These are phyloP conservation scores for Thryonomys swinderianus DNA, from an alignment of 2,113 vertebrate species.

Conservation along the genomic window DNA sequence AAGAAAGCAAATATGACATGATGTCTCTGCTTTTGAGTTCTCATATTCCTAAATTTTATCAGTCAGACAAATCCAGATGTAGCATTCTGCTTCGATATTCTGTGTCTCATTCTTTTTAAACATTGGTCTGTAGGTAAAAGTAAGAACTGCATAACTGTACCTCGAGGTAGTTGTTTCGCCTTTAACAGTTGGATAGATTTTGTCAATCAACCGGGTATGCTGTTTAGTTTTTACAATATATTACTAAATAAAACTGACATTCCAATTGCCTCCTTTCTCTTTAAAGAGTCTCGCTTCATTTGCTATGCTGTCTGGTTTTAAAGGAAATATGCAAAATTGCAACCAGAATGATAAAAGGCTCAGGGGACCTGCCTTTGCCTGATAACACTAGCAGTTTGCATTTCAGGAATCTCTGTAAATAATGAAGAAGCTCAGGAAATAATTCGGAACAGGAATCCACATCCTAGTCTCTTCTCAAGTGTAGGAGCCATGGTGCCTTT, in stretches of 20 bases:
- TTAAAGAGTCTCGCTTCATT: slow-evolving; percentile 78
- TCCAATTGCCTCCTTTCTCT: slow-evolving; percentile 80
- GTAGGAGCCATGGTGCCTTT: neutral
- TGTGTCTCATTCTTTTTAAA: neutral
- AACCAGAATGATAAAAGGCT: slow-evolving; percentile 76
- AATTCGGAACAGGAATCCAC: neutral
- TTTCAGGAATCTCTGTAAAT: slow-evolving; percentile 72
- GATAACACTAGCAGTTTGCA: slow-evolving; percentile 73
- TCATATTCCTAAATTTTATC: slow-evolving; percentile 50
- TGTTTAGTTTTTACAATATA: slow-evolving; percentile 77
- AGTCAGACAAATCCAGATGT: slow-evolving; percentile 61
- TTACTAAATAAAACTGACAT: slow-evolving; percentile 81
- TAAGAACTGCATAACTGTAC: slow-evolving; percentile 46
- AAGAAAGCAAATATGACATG: slow-evolving; percentile 86
- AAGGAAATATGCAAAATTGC: slow-evolving; percentile 77
- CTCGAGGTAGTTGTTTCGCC: slow-evolving; percentile 73
- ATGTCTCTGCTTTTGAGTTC: neutral
- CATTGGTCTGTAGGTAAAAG: slow-evolving; percentile 59
- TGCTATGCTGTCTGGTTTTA: slow-evolving; percentile 74
- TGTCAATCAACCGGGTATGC: slow-evolving; percentile 72
- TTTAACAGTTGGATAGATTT: slow-evolving; percentile 71
- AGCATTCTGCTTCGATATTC: slow-evolving; percentile 61
- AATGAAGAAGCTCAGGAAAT: slow-evolving; percentile 50
- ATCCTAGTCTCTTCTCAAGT: slow-evolving; percentile 35
- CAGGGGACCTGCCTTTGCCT: slow-evolving; percentile 73